Evolutionary conservation across 2,797 vertebrate species (phyloP).

Genomic region (Sternarchorhynchus goeldii): DNA sequence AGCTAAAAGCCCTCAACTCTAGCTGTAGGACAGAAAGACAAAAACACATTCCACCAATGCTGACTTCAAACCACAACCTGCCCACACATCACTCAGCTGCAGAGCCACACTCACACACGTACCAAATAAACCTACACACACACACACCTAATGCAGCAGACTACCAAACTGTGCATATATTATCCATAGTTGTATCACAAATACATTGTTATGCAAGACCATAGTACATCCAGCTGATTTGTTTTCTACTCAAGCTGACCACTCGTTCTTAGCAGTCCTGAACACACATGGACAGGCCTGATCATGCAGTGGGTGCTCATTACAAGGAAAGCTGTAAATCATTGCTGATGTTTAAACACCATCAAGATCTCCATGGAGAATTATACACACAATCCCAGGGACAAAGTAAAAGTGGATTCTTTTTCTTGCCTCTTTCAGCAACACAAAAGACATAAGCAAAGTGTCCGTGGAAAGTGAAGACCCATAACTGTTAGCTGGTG

Average conservation of each 20-base stretch:
- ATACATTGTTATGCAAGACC: neutral
- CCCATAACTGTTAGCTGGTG: no score
- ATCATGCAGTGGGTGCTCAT: constrained; percentile 21
- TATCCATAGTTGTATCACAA: neutral
- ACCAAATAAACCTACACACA: no score
- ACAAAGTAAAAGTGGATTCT: no score
- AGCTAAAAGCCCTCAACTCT: no score
- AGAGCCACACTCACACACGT: no score
- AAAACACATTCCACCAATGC: neutral
- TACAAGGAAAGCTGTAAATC: constrained; percentile 25
- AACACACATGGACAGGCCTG: constrained; percentile 17
- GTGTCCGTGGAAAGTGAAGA: no score
- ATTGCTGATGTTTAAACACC: constrained; percentile 33
- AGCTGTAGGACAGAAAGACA: neutral
- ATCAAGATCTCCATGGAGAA: constrained; percentile 20
- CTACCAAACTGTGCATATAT: neutral
- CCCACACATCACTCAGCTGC: neutral
- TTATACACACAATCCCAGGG: neutral
- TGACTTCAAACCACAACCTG: neutral
- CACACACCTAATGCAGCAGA: no score
- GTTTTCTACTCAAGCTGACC: neutral
- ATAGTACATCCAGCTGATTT: neutral
- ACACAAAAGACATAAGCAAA: no score
- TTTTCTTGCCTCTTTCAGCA: no score
- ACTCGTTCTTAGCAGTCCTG: neutral